These are phyloP conservation scores for Rhinichthys klamathensis DNA, from an alignment of 2,113 vertebrate species.

Conservation along the genomic window DNA sequence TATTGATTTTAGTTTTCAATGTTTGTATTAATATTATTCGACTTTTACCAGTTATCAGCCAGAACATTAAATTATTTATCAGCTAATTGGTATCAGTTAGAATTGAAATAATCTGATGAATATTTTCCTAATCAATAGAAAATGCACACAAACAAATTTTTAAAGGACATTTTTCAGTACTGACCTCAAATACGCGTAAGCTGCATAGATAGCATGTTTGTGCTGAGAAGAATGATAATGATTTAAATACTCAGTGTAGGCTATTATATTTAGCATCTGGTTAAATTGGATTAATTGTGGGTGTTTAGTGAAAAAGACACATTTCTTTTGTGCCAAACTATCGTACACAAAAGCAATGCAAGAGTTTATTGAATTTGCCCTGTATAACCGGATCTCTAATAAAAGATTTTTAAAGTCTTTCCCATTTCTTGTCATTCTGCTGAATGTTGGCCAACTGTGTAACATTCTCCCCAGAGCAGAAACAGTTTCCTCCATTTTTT, in stretches of 20 bases:
- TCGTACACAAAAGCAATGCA: background rate
- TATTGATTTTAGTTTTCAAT: no score
- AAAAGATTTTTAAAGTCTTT: slow-evolving; percentile 26
- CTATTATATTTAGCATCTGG: slow-evolving; percentile 20
- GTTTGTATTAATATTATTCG: background rate
- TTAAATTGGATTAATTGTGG: background rate
- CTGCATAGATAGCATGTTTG: background rate
- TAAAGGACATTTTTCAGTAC: background rate
- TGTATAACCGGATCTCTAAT: background rate
- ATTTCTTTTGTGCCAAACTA: background rate
- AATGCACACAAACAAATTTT: background rate
- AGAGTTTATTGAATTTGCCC: slow-evolving; percentile 3
- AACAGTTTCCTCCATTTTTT: slow-evolving; percentile 61
- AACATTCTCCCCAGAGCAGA: slow-evolving; percentile 20
- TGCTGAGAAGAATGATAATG: background rate
- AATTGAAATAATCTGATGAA: background rate
- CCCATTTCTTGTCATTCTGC: background rate
- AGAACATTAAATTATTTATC: background rate
- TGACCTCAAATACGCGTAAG: background rate
- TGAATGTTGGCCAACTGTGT: background rate
- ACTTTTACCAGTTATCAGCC: background rate
- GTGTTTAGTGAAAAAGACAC: background rate
- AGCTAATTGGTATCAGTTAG: background rate
- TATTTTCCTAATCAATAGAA: background rate
- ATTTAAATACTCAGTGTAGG: background rate